A percentile compares a stretch with the other conserved stretches of the same genome.
Conservation (phyloP, 1,140 invertebrate species). For the Drosophila pandora region DNA sequence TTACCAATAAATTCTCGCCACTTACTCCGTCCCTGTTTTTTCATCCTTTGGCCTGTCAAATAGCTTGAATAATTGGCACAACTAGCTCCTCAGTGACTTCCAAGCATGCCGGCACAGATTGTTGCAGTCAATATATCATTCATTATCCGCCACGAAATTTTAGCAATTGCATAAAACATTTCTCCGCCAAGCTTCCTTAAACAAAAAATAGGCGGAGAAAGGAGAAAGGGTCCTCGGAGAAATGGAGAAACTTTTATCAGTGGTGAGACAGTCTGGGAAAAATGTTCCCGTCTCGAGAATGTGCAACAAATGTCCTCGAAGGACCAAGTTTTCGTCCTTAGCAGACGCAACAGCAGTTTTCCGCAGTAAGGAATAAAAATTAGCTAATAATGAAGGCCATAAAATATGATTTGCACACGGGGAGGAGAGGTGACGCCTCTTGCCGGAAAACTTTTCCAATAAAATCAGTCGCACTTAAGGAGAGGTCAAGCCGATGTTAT, state of each 20-base stretch:
- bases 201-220: conserved; percentile 51
- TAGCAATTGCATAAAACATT: conserved; percentile 70
- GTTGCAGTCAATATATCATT: conserved; percentile 76
- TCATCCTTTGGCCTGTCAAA: conserved; percentile 57
- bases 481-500: conserved; percentile 68
- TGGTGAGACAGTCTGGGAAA: conserved; percentile 39
- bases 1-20: conserved; percentile 41
- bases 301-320: conserved; percentile 65
- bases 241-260: conserved; percentile 71
- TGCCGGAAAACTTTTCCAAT: conserved; percentile 74
- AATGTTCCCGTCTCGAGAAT: conserved; percentile 14
- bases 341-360: conserved; percentile 30
- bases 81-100: conserved; percentile 25
- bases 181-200: conserved; percentile 66
- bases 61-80: conserved; percentile 77
- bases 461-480: conserved; percentile 67
- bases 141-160: conserved; percentile 79
- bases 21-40: conserved; percentile 15
- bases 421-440: conserved; percentile 6
- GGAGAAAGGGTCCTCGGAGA: background rate
- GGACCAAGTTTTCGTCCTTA: conserved; percentile 61
- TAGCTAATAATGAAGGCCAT: conserved; percentile 81
- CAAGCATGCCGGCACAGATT: conserved; percentile 39
- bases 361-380: conserved; percentile 66
- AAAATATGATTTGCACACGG: conserved; percentile 72